Evolutionary conservation across 2,797 vertebrate species (phyloP).

Genomic region (Furcifer pardalis): DNA sequence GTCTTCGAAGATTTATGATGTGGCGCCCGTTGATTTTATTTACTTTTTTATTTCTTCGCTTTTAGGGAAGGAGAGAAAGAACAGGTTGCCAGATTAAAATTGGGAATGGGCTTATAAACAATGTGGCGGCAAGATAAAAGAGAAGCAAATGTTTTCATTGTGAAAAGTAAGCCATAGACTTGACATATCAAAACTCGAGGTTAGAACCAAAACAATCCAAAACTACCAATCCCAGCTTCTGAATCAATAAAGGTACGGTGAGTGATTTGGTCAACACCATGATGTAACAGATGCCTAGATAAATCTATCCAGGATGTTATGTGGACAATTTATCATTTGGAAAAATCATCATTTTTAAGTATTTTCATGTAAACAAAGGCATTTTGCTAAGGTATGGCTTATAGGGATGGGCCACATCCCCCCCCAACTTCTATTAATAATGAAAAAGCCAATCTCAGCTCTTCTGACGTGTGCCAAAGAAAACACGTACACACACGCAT

Average conservation of each 20-base stretch:
- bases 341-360: slow-evolving; percentile 43
- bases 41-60: slow-evolving; percentile 85
- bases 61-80: slow-evolving; percentile 50
- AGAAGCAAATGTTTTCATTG: slow-evolving; percentile 73
- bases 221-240: slow-evolving; percentile 66
- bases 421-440: slow-evolving; percentile 43
- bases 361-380: slow-evolving; percentile 5
- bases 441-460: slow-evolving; percentile 57
- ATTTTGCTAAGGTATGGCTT: slow-evolving; percentile 15
- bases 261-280: slow-evolving; percentile 74
- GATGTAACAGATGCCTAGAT: slow-evolving; percentile 65
- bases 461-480: slow-evolving; percentile 33
- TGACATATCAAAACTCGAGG: slow-evolving; percentile 68
- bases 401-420: slow-evolving; percentile 40
- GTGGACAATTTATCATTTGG: slow-evolving; percentile 69
- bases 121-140: slow-evolving; percentile 75
- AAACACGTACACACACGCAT: slow-evolving; percentile 31
- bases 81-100: slow-evolving; percentile 81
- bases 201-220: slow-evolving; percentile 53
- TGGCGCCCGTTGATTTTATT: slow-evolving; percentile 86
- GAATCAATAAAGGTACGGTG: slow-evolving; percentile 75
- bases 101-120: slow-evolving; percentile 78
- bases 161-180: slow-evolving; percentile 72
- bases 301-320: slow-evolving; percentile 72
- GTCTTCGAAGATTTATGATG: slow-evolving; percentile 86